These are phyloP conservation scores for Perccottus glenii DNA, from an alignment of 2,113 vertebrate genomes.

Conservation along the genomic window DNA sequence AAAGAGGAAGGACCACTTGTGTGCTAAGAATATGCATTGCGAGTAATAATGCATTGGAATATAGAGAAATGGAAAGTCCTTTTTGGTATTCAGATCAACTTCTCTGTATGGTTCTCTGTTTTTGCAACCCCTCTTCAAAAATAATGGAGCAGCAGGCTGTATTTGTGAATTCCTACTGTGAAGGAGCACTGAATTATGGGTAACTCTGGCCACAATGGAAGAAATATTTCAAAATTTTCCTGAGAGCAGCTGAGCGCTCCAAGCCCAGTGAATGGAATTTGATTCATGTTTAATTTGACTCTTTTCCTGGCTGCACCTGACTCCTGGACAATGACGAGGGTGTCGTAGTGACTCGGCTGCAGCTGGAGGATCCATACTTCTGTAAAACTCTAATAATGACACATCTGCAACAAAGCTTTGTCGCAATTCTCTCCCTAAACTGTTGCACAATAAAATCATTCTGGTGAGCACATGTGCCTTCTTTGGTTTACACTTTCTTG, in stretches of 20 bases:
- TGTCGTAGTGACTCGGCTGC: constrained; percentile 44
- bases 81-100: constrained; percentile 32
- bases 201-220: constrained; percentile 42
- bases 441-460: not conserved
- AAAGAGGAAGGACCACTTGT: not conserved
- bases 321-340: constrained; percentile 47
- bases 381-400: constrained; percentile 27
- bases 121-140: constrained; percentile 37
- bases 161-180: constrained; percentile 51
- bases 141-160: constrained; percentile 37
- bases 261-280: constrained; percentile 37
- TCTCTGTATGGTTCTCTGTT: not conserved
- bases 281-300: constrained; percentile 66
- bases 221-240: constrained; percentile 56
- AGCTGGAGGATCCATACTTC: constrained; percentile 3
- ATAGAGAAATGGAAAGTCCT: not conserved
- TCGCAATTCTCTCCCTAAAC: not conserved
- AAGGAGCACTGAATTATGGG: constrained; percentile 54
- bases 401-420: constrained; percentile 8
- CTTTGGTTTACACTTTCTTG: not conserved
- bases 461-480: not conserved
- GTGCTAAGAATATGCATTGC: constrained; percentile 1
- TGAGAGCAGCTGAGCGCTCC: constrained; percentile 61
- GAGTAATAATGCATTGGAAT: not conserved
- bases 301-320: constrained; percentile 61